Evolutionary conservation across 1,140 invertebrate genomes (phyloP).

Genomic region (Oryzaephilus surinamensis): DNA sequence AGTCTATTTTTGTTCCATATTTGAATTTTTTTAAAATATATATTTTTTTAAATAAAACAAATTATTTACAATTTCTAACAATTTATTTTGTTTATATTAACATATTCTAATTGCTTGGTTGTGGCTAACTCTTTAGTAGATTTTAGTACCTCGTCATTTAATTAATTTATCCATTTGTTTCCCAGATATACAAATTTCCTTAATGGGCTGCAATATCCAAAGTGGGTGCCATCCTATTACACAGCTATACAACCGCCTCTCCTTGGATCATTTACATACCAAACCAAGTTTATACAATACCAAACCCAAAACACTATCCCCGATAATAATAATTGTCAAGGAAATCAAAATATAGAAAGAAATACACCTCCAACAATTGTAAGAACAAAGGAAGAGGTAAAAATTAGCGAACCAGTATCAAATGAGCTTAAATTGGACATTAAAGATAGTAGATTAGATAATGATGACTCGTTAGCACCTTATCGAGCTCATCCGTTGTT

Average conservation of each 20-base stretch:
- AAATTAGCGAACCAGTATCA: neutral
- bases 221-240: conserved; percentile 11
- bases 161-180: conserved; percentile 10
- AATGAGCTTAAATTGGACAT: too few species aligned
- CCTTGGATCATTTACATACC: too few species aligned
- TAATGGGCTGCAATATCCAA: conserved; percentile 13
- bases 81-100: conserved; percentile 1
- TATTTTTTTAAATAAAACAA: conserved; percentile 1
- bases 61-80: too few species aligned
- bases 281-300: conserved; percentile 4
- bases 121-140: too few species aligned
- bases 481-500: conserved; percentile 24
- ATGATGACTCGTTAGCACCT: conserved; percentile 15
- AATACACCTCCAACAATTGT: neutral
- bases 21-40: too few species aligned
- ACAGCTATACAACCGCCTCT: too few species aligned
- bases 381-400: conserved; percentile 2
- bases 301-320: conserved; percentile 1
- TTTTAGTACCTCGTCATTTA: too few species aligned
- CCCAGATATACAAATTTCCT: conserved; percentile 12
- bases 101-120: too few species aligned
- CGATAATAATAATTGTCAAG: too few species aligned
- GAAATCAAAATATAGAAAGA: too few species aligned
- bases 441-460: too few species aligned
- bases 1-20: too few species aligned